Evolutionary conservation across 2,113 vertebrate species (phyloP).

Genomic region (Caranx ignobilis): DNA sequence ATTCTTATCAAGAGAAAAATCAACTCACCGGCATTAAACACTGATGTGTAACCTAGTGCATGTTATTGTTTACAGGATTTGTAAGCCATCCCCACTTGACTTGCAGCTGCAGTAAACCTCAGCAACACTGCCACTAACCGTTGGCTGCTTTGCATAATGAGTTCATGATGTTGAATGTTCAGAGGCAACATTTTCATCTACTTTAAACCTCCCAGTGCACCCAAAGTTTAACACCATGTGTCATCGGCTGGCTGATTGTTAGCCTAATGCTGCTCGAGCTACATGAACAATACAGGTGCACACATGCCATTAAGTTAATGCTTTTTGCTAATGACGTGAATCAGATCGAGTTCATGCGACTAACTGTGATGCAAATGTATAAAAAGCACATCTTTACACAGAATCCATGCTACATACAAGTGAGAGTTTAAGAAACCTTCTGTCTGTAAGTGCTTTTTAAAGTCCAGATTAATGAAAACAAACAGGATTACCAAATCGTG

Average conservation of each 20-base stretch:
- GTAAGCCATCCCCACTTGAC: background rate
- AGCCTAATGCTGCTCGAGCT: background rate
- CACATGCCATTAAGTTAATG: background rate
- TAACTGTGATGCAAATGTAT: background rate
- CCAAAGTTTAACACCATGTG: background rate
- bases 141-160: background rate
- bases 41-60: background rate
- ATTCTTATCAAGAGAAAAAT: background rate
- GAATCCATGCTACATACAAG: background rate
- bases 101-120: background rate
- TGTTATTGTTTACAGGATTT: background rate
- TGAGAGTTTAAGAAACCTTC: background rate
- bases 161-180: background rate
- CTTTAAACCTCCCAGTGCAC: background rate
- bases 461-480: background rate
- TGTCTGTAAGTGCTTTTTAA: background rate
- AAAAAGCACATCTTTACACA: background rate
- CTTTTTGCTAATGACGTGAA: background rate
- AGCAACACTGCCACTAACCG: background rate
- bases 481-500: background rate
- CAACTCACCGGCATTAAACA: background rate
- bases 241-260: background rate
- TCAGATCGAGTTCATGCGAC: conserved; percentile 3
- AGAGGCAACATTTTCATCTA: background rate
- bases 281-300: background rate